Conservation (phyloP, 2,113 vertebrate species). For the Gulo gulo region DNA sequence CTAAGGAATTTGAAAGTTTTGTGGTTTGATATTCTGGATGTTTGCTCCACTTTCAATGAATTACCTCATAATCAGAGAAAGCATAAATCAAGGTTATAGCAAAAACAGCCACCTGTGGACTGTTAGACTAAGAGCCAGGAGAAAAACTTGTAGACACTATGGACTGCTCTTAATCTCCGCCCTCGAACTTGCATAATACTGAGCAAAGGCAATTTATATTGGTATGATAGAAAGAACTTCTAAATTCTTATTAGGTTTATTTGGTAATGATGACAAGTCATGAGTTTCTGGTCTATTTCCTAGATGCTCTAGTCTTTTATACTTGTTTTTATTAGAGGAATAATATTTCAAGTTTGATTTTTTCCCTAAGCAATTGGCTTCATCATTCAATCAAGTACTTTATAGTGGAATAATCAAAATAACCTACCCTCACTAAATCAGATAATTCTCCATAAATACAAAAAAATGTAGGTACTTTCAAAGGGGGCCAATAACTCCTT, state of each 20-base stretch:
- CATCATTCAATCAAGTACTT: background rate
- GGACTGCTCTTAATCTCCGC: background rate
- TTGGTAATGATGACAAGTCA: background rate
- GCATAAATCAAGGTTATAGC: background rate
- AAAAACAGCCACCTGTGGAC: background rate
- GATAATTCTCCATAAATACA: background rate
- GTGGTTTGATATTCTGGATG: background rate
- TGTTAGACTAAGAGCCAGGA: background rate
- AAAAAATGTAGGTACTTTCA: background rate
- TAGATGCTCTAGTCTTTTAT: background rate
- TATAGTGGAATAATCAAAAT: background rate
- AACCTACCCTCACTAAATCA: background rate
- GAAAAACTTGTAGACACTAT: background rate
- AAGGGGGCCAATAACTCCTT: background rate
- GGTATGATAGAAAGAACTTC: background rate
- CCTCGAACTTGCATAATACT: background rate
- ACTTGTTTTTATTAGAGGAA: background rate
- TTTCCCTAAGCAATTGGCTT: background rate
- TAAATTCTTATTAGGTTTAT: background rate
- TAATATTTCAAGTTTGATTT: background rate
- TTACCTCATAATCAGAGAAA: background rate
- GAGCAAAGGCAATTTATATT: background rate
- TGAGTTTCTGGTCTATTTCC: background rate
- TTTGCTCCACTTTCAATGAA: background rate
- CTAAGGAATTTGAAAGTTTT: background rate